Conservation (phyloP, 2,797 vertebrate genomes). For the Pogoniulus pusillus region DNA sequence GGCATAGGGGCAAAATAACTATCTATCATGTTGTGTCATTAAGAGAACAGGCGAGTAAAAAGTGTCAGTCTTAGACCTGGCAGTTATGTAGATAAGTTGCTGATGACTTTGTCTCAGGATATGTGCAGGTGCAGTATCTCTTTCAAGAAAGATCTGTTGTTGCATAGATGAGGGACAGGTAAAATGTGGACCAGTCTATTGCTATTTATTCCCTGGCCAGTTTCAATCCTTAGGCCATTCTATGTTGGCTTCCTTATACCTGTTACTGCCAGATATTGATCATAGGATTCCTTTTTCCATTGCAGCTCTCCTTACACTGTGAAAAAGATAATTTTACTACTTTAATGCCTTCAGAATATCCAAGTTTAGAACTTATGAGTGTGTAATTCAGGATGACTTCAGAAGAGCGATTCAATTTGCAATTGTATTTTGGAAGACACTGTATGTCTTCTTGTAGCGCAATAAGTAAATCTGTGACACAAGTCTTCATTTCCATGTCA, state of each 20-base stretch:
- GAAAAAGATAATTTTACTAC: constrained; percentile 18
- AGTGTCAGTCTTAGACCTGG: neutral
- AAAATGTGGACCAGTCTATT: constrained; percentile 4
- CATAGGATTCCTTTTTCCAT: neutral
- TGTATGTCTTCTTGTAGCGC: neutral
- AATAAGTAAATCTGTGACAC: neutral
- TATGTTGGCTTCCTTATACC: neutral
- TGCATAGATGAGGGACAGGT: neutral
- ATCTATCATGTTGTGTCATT: constrained; percentile 20
- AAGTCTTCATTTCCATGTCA: neutral
- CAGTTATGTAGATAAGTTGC: constrained; percentile 29
- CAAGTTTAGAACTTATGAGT: neutral
- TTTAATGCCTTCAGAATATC: neutral
- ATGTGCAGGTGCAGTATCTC: constrained; percentile 19
- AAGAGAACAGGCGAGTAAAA: constrained; percentile 26
- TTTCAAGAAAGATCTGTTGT: constrained; percentile 49
- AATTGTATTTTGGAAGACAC: neutral
- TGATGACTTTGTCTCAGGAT: constrained; percentile 30
- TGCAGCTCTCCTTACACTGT: neutral
- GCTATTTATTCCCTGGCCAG: constrained; percentile 39
- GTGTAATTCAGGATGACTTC: neutral
- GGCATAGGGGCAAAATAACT: constrained; percentile 1
- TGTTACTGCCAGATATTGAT: constrained; percentile 2
- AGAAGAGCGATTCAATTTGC: neutral
- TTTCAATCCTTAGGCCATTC: constrained; percentile 27